Conservation (phyloP, 2,113 vertebrate species). For the Neomonachus schauinslandi region DNA sequence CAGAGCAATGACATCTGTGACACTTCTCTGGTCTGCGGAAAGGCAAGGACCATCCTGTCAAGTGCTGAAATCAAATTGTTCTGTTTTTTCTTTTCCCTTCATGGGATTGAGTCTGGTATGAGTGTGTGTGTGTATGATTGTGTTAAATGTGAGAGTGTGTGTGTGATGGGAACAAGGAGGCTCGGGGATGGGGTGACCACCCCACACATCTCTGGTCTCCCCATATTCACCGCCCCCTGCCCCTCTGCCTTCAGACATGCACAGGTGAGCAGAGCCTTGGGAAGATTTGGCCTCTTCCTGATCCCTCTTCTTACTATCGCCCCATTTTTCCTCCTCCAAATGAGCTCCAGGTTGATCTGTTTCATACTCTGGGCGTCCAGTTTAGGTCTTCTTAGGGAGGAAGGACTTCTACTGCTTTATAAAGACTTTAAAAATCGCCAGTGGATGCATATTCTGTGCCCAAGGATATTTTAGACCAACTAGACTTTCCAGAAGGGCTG, state of each 20-base stretch:
- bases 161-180: neutral
- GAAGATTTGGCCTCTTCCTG: neutral
- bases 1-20: neutral
- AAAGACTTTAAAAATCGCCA: neutral
- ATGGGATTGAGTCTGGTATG: neutral
- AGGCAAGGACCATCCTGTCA: neutral
- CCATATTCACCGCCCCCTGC: too few relatives aligned
- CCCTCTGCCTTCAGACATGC: neutral
- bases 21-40: accelerated
- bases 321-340: neutral
- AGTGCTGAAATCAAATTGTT: neutral
- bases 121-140: neutral
- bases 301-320: neutral
- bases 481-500: neutral
- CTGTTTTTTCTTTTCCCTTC: neutral
- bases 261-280: neutral
- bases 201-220: neutral
- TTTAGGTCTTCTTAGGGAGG: neutral
- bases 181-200: neutral
- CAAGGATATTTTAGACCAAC: neutral
- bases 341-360: neutral
- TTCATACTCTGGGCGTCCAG: neutral
- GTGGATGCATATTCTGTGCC: neutral
- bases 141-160: too few relatives aligned
- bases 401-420: neutral